Base-by-base conservation (phyloP, 2,888 invertebrate species). In the Scaptomyza tumidula region DNA sequence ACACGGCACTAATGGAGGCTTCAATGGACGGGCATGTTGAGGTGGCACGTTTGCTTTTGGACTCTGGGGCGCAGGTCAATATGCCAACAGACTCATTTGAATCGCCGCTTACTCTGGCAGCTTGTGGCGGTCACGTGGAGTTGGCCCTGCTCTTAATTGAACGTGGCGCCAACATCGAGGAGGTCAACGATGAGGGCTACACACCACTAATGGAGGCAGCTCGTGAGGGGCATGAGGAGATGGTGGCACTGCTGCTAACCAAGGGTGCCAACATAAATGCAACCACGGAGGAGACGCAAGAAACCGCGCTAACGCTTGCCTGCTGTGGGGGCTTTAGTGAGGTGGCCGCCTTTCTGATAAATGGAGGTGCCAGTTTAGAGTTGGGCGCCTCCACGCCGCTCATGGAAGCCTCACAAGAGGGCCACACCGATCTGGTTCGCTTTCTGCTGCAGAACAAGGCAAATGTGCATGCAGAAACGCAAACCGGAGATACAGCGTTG, bases 11-110 rank as follows among this genome's bases (percentile, higher is more conserved):
- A 46, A 99, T 99, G 99, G 99, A 99, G 93, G 99, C 99, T 56
- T 98, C 98, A 68, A 99, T 99, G 99, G 99, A 99, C 92, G 99
- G 99, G 0, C 99, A 99, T 91, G 98, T 99, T 0, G 99, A 99
- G 93, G 99, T 99, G 50, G 99, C 99, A 9, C 94, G 98, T 82
- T 93, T 99, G 74, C 94, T 99, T 75, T 93, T 99, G 16, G 98
- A 99, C 93, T 98, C 98, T 27, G 99, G 99, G 72, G 99, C 99
- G 56, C 99, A 99, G 94, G 94, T 94, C 73, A 99, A 99, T 93
- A 98, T 99, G 98, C 99, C 99, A 59, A 98, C 98, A 53, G 99
- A 99, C 93, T 98, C 99, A 92, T 99, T 99, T 93, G 99, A 99
- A 93, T 99, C 99, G 7, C 99, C 99, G 24, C 94, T 99, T 79